Base-by-base conservation (phyloP, 2,797 vertebrate species). In the Echeneis naucrates region DNA sequence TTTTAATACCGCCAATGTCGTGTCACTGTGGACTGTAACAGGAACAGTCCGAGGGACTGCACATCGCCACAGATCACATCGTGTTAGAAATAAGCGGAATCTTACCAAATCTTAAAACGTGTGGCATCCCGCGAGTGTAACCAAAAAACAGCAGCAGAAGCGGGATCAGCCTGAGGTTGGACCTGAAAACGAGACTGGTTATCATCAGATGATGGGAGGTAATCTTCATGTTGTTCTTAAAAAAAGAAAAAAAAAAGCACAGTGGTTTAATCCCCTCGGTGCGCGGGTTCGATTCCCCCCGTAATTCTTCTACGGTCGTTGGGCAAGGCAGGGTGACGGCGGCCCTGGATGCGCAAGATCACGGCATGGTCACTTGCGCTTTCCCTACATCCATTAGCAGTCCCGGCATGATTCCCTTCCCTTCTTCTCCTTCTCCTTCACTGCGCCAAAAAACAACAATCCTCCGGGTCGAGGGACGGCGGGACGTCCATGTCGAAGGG, bases 71-170 rank as follows among this genome's bases (percentile, higher is more conserved):
- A 24, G 26, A 71, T 30, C 10, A 44, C 4, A 66, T 19, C 35
- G 27, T 37, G 11, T 38, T 52, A 51, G 48, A 68, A 78, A 79
- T 55, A 82, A 69, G 52, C 37, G 35, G 44, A 40, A 65, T 93
- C 97, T 98, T 96, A 98, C 98, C 98, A 82, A 98, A 98, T 97
- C 98, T 96, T 87, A 99, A 89, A 76, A 99, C 98, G 95, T 99
- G 97, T 74, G 97, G 97, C 92, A 98, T 99, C 95, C 96, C 97
- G 95, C 94, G 96, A 92, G 96, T 96, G 94, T 96, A 96, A 95
- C 96, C 96, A 89, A 97, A 96, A 94, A 97, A 95, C 93, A 97
- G 92, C 91, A 96, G 94, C 89, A 96, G 90, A 81, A 93, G 96
- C 93, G 95, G 96, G 92, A 97, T 93, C 92, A 97, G 95, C 92